These are phyloP conservation scores for Quadriops clusia DNA, from an alignment of 2,888 invertebrate species.

Conservation along the genomic window DNA sequence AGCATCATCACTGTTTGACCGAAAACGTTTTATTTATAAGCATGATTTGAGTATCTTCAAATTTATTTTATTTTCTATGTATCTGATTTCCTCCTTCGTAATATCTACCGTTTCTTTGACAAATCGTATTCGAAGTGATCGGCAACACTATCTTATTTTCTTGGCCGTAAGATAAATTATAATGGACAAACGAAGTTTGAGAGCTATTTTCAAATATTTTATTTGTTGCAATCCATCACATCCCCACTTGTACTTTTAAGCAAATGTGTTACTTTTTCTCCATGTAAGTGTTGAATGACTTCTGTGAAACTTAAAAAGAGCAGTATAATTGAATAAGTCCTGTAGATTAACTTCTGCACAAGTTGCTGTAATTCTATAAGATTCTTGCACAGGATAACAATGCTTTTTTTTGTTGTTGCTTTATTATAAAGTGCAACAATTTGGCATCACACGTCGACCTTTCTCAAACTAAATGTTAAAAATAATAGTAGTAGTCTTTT, in stretches of 20 bases:
- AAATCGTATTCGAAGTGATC: conserved; percentile 6
- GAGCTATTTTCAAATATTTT: conserved; percentile 5
- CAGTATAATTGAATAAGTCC: conserved; percentile 3
- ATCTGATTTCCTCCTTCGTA: conserved; percentile 2
- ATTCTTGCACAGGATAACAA: conserved; percentile 6
- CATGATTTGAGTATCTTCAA: too few species aligned
- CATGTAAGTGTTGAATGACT: too few species aligned
- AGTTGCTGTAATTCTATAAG: conserved; percentile 5
- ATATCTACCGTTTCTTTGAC: conserved; percentile 5
- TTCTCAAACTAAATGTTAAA: too few species aligned
- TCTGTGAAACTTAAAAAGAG: too few species aligned
- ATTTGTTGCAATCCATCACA: conserved; percentile 3
- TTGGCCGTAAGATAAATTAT: not conserved
- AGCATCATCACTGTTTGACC: too few species aligned
- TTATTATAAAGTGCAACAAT: too few species aligned
- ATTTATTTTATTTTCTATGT: not conserved
- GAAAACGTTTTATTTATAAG: too few species aligned
- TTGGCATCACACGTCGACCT: too few species aligned
- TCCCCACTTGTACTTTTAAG: conserved; percentile 4
- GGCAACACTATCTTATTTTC: conserved; percentile 5
- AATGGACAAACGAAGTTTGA: conserved; percentile 5
- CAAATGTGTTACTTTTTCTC: too few species aligned
- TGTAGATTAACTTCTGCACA: conserved; percentile 4
- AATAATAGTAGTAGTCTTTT: too few species aligned
- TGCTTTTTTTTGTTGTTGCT: too few species aligned